These are phyloP conservation scores for Pampus argenteus DNA, from an alignment of 2,797 vertebrate species.

Conservation along the genomic window DNA sequence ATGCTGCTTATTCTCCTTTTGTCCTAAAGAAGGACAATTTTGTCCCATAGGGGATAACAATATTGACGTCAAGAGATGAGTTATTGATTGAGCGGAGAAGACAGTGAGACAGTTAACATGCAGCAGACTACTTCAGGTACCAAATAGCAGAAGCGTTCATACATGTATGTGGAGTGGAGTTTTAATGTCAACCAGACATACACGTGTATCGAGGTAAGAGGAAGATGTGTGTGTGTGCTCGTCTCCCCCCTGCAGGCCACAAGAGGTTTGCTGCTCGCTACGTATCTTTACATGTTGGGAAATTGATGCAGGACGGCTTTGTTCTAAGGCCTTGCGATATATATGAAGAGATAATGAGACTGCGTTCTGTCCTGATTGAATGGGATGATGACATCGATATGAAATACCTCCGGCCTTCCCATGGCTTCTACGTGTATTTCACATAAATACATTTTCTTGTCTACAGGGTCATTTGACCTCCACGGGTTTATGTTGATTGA, in stretches of 20 bases:
- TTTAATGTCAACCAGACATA: slow-evolving; percentile 46
- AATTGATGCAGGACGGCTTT: slow-evolving; percentile 67
- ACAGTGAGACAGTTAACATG: slow-evolving; percentile 65
- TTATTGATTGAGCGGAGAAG: slow-evolving; percentile 74
- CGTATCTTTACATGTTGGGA: slow-evolving; percentile 60
- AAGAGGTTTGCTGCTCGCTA: slow-evolving; percentile 51
- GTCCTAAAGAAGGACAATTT: slow-evolving; percentile 77
- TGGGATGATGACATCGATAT: slow-evolving; percentile 79
- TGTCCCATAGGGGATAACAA: slow-evolving; percentile 64
- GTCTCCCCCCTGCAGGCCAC: slow-evolving; percentile 41
- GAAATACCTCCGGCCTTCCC: slow-evolving; percentile 69
- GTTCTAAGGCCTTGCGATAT: slow-evolving; percentile 49
- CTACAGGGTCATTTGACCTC: slow-evolving; percentile 65
- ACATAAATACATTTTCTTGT: slow-evolving; percentile 51
- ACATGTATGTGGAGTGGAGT: slow-evolving; percentile 29
- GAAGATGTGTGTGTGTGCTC: slow-evolving; percentile 22
- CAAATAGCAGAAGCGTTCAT: slow-evolving; percentile 14
- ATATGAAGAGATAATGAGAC: slow-evolving; percentile 75
- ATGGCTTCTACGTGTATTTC: slow-evolving; percentile 34
- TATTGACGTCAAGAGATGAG: slow-evolving; percentile 78
- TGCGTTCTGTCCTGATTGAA: slow-evolving; percentile 64
- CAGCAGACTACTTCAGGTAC: slow-evolving; percentile 31
- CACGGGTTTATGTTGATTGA: slow-evolving; percentile 43
- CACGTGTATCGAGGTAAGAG: slow-evolving; percentile 12
- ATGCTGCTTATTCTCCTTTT: slow-evolving; percentile 61